phyloP scores from a whole-genome alignment of 2,888 invertebrate species.

The Ectobius pallidus region DNA sequence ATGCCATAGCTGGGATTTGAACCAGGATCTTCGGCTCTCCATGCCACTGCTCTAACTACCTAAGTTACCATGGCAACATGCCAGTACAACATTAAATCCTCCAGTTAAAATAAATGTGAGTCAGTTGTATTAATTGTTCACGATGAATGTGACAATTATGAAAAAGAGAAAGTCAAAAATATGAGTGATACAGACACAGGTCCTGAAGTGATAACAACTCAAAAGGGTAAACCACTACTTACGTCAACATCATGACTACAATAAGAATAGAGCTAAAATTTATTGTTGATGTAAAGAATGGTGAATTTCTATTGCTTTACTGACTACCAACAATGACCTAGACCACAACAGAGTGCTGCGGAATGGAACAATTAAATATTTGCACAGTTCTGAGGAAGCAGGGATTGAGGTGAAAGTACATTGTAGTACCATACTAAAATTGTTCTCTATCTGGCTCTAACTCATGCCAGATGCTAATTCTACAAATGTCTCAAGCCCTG shows the following conservation, averaged over 20 bases:
- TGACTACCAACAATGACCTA: not conserved
- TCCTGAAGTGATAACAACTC: not conserved
- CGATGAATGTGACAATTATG: not conserved
- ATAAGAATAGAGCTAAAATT: not conserved
- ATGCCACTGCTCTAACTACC: too few species aligned
- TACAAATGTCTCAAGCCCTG: too few species aligned
- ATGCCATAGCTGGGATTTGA: too few species aligned
- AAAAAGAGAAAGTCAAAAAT: too few species aligned
- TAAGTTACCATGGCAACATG: too few species aligned
- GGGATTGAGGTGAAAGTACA: not conserved
- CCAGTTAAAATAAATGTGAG: too few species aligned
- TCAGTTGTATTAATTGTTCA: not conserved
- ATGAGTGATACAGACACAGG: not conserved
- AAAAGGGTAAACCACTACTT: too few species aligned
- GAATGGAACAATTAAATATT: not conserved
- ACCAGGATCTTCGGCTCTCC: too few species aligned
- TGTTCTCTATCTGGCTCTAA: too few species aligned
- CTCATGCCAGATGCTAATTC: too few species aligned
- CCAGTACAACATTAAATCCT: too few species aligned
- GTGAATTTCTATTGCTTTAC: not conserved
- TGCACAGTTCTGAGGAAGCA: not conserved
- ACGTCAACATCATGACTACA: not conserved
- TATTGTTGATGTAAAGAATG: not conserved
- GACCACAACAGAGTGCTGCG: not conserved
- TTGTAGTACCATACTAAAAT: too few species aligned